phyloP scores from a whole-genome alignment of 1,140 invertebrate genomes.

The Drosophila busckii region DNA sequence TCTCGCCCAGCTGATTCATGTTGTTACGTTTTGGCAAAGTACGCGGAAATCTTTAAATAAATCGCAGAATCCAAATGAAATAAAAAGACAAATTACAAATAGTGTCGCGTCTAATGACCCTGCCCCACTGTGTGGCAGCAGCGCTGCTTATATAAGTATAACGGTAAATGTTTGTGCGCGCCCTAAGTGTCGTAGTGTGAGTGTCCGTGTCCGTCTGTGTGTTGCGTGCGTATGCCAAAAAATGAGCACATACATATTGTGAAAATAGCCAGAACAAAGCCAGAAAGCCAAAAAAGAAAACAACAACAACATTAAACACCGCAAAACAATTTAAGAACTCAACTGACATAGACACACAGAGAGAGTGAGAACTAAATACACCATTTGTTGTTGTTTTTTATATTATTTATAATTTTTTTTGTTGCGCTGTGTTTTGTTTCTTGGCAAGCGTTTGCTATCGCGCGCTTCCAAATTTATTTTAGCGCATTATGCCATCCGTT shows the following conservation, averaged over 20 bases:
- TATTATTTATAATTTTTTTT: too few relatives aligned
- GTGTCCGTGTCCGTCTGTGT: conserved; percentile 11
- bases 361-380: conserved; percentile 60
- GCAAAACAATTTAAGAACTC: conserved; percentile 42
- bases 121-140: conserved; percentile 52
- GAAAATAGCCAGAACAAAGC: conserved; percentile 45
- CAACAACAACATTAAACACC: conserved; percentile 29
- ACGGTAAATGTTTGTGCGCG: conserved; percentile 24
- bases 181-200: conserved; percentile 8
- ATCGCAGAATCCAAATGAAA: conserved; percentile 8
- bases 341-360: conserved; percentile 29
- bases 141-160: conserved; percentile 61
- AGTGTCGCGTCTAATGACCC: conserved; percentile 70
- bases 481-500: conserved; percentile 70
- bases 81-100: conserved; percentile 27
- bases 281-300: conserved; percentile 19
- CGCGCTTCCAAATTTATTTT: conserved; percentile 66
- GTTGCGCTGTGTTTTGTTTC: too few relatives aligned
- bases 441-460: conserved; percentile 49
- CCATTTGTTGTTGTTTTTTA: conserved; percentile 35
- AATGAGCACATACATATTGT: conserved; percentile 46
- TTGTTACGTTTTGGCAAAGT: conserved; percentile 15
- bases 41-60: conserved; percentile 42
- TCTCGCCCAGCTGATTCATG: conserved; percentile 58
- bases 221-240: conserved; percentile 48